These are phyloP conservation scores for Megaceryle torquata DNA, from an alignment of 2,113 vertebrate genomes.

Conservation along the genomic window DNA sequence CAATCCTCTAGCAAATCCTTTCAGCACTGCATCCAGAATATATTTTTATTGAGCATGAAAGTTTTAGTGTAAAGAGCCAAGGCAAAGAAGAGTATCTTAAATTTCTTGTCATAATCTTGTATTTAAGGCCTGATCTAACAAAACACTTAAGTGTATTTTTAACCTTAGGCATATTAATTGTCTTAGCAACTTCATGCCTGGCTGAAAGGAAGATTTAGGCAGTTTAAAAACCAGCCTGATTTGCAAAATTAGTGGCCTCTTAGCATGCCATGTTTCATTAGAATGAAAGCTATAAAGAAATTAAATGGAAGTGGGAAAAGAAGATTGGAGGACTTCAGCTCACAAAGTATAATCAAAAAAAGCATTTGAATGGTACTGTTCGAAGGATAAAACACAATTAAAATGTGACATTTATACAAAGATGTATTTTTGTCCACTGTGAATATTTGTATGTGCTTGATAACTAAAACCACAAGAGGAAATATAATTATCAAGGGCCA, in stretches of 20 bases:
- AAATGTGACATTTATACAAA: not conserved
- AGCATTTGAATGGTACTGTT: not conserved
- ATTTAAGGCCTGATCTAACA: conserved; percentile 17
- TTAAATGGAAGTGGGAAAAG: not conserved
- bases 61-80: not conserved
- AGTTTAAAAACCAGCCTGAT: not conserved
- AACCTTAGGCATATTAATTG: conserved; percentile 10
- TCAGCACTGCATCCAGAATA: not conserved
- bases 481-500: not conserved
- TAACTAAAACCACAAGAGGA: not conserved
- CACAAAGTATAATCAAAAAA: not conserved
- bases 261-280: not conserved
- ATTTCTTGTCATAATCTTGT: not conserved
- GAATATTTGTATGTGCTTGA: conserved; percentile 32
- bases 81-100: not conserved
- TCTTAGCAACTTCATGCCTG: not conserved
- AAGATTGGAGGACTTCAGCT: not conserved
- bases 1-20: not conserved
- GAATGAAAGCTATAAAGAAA: not conserved
- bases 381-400: not conserved
- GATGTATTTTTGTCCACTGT: not conserved
- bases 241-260: not conserved
- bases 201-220: not conserved
- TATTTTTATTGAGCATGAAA: not conserved
- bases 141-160: not conserved